Percentiles rank a stretch among this genome's conserved stretches.
These are phyloP conservation scores for Labroides dimidiatus DNA, from an alignment of 2,797 vertebrate genomes.

Conservation along the genomic window DNA sequence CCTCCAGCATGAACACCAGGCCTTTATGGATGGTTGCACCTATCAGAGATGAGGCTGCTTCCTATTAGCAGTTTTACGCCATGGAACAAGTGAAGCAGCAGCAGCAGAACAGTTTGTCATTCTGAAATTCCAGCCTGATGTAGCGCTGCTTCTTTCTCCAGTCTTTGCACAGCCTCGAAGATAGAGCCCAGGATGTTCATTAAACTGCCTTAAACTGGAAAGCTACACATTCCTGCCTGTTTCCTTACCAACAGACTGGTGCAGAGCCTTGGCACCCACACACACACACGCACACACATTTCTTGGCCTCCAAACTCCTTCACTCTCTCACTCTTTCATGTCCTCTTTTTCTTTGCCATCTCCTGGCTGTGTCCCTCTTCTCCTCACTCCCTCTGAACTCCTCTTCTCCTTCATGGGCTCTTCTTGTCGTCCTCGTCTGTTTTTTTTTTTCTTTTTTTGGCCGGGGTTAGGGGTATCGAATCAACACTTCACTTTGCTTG, in stretches of 20 bases:
- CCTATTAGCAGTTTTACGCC: not conserved
- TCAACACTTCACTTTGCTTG: constrained; percentile 14
- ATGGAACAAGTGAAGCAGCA: not conserved
- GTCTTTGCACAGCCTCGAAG: constrained; percentile 49
- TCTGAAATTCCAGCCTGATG: constrained; percentile 25
- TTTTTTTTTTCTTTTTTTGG: constrained; percentile 5
- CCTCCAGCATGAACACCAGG: too few species aligned
- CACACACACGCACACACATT: constrained; percentile 62
- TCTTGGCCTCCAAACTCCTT: constrained; percentile 54
- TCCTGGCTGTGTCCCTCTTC: constrained; percentile 40
- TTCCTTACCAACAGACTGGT: constrained; percentile 83
- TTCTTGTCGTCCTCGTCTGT: constrained; percentile 23
- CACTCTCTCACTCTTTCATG: constrained; percentile 23
- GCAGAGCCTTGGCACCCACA: constrained; percentile 74
- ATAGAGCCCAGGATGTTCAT: constrained; percentile 78
- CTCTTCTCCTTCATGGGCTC: constrained; percentile 14
- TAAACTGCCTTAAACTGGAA: constrained; percentile 84
- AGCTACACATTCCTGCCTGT: constrained; percentile 81
- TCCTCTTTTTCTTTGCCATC: constrained; percentile 29
- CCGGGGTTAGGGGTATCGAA: not conserved
- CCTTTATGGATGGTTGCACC: not conserved
- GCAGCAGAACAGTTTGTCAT: constrained; percentile 16
- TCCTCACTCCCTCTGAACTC: constrained; percentile 30
- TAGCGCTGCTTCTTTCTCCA: constrained; percentile 7
- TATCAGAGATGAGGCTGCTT: not conserved